Evolutionary conservation across 2,113 vertebrate species (phyloP).

Genomic region (Nerophis lumbriciformis): DNA sequence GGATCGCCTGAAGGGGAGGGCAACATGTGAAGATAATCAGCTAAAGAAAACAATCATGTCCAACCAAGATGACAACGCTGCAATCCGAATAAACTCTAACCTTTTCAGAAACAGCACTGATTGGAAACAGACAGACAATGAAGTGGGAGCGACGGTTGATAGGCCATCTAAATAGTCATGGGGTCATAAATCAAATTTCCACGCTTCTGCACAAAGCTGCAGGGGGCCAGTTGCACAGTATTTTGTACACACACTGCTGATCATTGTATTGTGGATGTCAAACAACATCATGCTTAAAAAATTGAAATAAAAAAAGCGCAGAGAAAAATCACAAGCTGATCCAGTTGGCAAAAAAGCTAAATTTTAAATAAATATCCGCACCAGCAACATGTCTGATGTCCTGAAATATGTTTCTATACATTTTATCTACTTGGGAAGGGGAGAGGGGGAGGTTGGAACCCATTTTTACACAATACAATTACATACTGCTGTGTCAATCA

Average conservation of each 20-base stretch:
- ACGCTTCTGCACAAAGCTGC: conserved; percentile 27
- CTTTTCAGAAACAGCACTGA: conserved; percentile 38
- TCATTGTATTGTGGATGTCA: conserved; percentile 48
- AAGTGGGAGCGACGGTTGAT: conserved; percentile 52
- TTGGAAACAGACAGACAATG: conserved; percentile 43
- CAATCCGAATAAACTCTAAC: conserved; percentile 44
- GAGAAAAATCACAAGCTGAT: conserved; percentile 58
- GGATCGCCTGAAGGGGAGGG: conserved; percentile 27
- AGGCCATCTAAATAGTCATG: conserved; percentile 55
- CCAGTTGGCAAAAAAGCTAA: conserved; percentile 52
- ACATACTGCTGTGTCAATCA: conserved; percentile 66
- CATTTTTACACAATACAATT: conserved; percentile 67
- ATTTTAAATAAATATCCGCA: conserved; percentile 51
- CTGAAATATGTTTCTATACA: conserved; percentile 42
- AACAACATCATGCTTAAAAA: conserved; percentile 49
- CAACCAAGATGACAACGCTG: conserved; percentile 32
- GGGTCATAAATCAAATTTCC: conserved; percentile 52
- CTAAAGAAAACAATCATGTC: conserved; percentile 24
- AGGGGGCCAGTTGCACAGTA: conserved; percentile 5
- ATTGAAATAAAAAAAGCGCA: conserved; percentile 32
- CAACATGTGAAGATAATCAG: conserved; percentile 9
- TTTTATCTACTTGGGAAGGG: conserved; percentile 29
- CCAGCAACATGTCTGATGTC: conserved; percentile 56
- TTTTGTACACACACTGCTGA: conserved; percentile 39
- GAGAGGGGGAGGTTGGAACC: conserved; percentile 30